These are phyloP conservation scores for Trachelus iudaicus DNA, from an alignment of 2,888 invertebrate species.

Conservation along the genomic window DNA sequence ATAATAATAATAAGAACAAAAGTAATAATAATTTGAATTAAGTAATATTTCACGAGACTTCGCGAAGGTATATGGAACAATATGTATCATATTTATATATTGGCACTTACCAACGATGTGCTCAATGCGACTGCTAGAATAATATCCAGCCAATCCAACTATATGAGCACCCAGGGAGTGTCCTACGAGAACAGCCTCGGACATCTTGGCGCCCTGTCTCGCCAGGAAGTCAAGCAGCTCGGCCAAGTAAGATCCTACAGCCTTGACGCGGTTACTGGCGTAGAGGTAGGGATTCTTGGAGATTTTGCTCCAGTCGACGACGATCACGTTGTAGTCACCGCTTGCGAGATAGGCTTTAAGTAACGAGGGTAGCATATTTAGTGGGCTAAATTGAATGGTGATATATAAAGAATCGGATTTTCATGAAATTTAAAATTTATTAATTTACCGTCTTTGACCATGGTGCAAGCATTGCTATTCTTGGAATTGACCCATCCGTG, in stretches of 20 bases:
- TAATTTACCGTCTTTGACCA: conserved; percentile 47
- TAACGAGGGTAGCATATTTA: neutral
- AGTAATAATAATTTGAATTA: too few species aligned
- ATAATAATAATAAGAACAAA: too few species aligned
- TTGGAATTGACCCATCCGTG: conserved; percentile 51
- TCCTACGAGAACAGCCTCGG: conserved; percentile 43
- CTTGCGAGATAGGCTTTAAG: conserved; percentile 43
- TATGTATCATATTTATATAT: too few species aligned
- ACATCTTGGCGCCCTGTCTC: conserved; percentile 35
- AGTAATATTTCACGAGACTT: too few species aligned
- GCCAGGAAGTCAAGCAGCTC: conserved; percentile 49
- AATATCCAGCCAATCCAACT: conserved; percentile 47
- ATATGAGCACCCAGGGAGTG: conserved; percentile 58
- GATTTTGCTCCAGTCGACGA: conserved; percentile 52
- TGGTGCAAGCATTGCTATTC: conserved; percentile 32
- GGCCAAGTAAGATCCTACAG: conserved; percentile 38
- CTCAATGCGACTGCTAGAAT: conserved; percentile 31
- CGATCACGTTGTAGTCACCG: conserved; percentile 51
- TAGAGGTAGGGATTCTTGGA: conserved; percentile 33
- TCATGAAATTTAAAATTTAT: neutral
- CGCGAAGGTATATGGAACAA: too few species aligned
- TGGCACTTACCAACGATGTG: conserved; percentile 43
- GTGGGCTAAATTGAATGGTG: too few species aligned
- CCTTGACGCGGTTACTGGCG: conserved; percentile 37
- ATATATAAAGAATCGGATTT: neutral